These are phyloP conservation scores for Triplophysa bombifrons DNA, from an alignment of 2,797 vertebrate genomes.

Conservation along the genomic window DNA sequence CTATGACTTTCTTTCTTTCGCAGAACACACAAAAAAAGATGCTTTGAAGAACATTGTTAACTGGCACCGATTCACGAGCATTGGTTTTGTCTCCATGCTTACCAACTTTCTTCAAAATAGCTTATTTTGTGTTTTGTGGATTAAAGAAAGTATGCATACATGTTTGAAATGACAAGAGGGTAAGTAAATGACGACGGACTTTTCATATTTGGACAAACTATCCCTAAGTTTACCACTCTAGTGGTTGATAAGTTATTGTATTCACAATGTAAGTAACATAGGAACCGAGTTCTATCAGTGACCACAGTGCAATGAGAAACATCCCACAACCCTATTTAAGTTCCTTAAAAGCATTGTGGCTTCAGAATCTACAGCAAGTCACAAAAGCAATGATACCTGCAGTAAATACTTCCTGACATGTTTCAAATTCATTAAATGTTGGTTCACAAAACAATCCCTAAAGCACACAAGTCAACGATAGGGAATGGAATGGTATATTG, in stretches of 20 bases:
- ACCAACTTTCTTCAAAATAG: no score
- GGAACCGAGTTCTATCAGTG: not conserved
- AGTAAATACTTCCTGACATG: constrained; percentile 19
- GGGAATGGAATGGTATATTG: not conserved
- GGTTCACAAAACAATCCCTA: not conserved
- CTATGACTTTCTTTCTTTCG: no score
- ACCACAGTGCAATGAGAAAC: constrained; percentile 25
- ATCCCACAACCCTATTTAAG: constrained; percentile 4
- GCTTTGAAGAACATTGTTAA: no score
- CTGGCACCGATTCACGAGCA: no score
- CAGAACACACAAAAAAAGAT: no score
- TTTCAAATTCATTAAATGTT: constrained; percentile 9
- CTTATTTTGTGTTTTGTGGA: no score
- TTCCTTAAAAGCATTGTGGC: constrained; percentile 30
- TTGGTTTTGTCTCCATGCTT: no score
- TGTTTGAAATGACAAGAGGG: no score
- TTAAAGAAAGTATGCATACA: no score
- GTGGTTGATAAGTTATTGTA: not conserved
- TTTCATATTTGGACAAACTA: no score
- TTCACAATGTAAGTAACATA: not conserved
- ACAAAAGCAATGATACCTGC: constrained; percentile 5
- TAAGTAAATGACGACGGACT: no score
- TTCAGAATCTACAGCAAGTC: constrained; percentile 10
- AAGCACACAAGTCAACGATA: not conserved
- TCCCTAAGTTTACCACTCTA: no score